These are phyloP conservation scores for Linepithema humile DNA, from an alignment of 1,140 invertebrate species.

Conservation along the genomic window DNA sequence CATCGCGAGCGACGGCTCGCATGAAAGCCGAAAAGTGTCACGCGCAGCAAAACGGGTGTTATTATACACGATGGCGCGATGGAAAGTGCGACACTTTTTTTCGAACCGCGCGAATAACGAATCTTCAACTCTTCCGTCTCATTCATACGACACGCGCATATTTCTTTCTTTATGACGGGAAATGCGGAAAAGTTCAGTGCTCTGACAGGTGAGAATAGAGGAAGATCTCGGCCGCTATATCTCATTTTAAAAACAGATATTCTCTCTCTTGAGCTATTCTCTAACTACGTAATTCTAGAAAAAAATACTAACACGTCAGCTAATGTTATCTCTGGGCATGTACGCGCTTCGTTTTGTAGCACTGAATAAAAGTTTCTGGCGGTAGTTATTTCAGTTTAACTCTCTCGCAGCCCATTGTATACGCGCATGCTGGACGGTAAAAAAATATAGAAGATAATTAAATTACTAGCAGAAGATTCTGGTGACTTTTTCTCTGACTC, in stretches of 20 bases:
- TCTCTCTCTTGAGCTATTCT: neutral
- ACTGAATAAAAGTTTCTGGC: slow-evolving; percentile 13
- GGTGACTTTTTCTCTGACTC: neutral
- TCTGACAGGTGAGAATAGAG: neutral
- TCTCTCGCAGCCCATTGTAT: neutral
- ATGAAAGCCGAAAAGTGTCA: neutral
- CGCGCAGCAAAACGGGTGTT: neutral
- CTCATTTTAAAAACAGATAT: slow-evolving; percentile 36
- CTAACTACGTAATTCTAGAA: slow-evolving; percentile 15
- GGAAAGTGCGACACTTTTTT: neutral
- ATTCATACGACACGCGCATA: neutral
- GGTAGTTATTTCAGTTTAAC: slow-evolving; percentile 1
- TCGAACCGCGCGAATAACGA: neutral
- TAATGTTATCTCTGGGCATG: slow-evolving; percentile 22
- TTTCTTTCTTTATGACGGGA: neutral
- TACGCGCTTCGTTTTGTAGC: slow-evolving; percentile 6
- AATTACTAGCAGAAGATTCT: neutral
- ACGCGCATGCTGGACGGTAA: no score
- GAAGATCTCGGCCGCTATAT: neutral
- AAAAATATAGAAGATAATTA: neutral
- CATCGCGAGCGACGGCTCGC: neutral
- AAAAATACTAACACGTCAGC: neutral
- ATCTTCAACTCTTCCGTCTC: neutral
- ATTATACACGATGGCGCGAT: neutral
- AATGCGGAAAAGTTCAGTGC: slow-evolving; percentile 4